Percentiles rank a stretch among this genome's conserved stretches.
Evolutionary conservation across 2,797 vertebrate species (phyloP).

Genomic region (Spinibarbus caldwelli): DNA sequence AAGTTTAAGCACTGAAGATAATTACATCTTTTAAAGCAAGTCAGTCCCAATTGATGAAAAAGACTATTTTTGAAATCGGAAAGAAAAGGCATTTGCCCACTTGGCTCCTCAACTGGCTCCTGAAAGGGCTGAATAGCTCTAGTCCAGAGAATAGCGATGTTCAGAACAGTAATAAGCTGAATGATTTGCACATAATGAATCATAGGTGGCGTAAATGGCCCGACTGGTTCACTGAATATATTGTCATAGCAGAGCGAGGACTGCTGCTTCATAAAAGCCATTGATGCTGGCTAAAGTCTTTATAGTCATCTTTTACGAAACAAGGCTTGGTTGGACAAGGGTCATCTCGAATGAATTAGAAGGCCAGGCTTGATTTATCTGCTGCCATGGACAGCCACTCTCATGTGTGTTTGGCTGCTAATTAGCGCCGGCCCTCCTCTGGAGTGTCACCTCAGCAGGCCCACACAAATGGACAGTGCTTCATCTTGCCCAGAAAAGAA

Average conservation of each 20-base stretch:
- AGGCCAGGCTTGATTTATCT: slow-evolving; percentile 75
- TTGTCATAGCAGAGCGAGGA: slow-evolving; percentile 24
- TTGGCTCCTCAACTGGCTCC: slow-evolving; percentile 8
- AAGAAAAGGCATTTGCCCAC: slow-evolving; percentile 18
- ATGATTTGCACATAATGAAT: slow-evolving; percentile 45
- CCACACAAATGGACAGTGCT: slow-evolving; percentile 67
- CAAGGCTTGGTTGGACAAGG: slow-evolving; percentile 55
- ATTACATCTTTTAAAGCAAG: neutral
- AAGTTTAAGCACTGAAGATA: neutral
- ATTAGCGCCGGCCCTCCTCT: slow-evolving; percentile 67
- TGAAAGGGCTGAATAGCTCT: slow-evolving; percentile 34
- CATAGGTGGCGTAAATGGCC: slow-evolving; percentile 51
- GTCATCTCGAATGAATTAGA: slow-evolving; percentile 62
- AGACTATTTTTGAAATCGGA: neutral
- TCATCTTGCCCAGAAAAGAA: slow-evolving; percentile 75
- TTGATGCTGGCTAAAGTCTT: slow-evolving; percentile 55
- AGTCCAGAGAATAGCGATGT: slow-evolving; percentile 27
- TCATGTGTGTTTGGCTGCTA: slow-evolving; percentile 79
- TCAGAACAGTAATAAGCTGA: slow-evolving; percentile 31
- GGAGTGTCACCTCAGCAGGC: slow-evolving; percentile 52
- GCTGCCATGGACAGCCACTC: slow-evolving; percentile 73
- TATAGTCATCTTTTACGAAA: slow-evolving; percentile 53
- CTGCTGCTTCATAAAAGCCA: slow-evolving; percentile 47
- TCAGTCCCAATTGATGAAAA: neutral
- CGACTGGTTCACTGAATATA: slow-evolving; percentile 38